phyloP scores from a whole-genome alignment of 2,113 vertebrate species.

The Campylorhamphus procurvoides region DNA sequence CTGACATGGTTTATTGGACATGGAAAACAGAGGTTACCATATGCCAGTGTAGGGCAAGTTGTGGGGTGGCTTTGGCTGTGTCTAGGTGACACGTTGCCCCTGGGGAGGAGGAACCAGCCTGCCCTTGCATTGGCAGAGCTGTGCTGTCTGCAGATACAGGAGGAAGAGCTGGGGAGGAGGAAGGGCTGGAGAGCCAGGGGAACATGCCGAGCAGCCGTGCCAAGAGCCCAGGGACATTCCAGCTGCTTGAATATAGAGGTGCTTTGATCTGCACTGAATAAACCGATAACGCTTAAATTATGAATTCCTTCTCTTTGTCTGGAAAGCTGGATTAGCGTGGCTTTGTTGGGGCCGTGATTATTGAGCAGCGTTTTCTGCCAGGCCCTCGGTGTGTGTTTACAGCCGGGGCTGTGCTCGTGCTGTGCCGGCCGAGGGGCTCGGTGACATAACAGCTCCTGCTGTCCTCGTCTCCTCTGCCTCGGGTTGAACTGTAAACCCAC shows the following conservation, averaged over 20 bases:
- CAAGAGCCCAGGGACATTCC: conserved; percentile 9
- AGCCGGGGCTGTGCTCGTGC: rapidly evolving
- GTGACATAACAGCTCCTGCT: background rate
- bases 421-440: background rate
- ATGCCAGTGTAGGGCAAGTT: rapidly evolving
- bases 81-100: background rate
- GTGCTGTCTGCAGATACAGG: background rate
- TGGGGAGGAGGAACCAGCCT: background rate
- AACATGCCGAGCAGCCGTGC: background rate
- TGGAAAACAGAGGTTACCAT: background rate
- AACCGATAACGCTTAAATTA: conserved; percentile 27
- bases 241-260: background rate
- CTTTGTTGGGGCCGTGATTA: conserved; percentile 5
- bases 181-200: background rate
- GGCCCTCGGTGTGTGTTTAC: background rate
- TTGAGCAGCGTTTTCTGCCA: background rate
- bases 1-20: background rate
- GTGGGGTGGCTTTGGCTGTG: background rate
- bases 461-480: background rate
- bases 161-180: background rate
- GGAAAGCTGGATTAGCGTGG: background rate
- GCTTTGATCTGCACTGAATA: conserved; percentile 41
- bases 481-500: background rate
- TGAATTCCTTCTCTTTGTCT: conserved; percentile 26
- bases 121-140: background rate